Percentiles rank a stretch among this genome's conserved stretches.
phyloP scores from a whole-genome alignment of 2,888 invertebrate genomes.

The Torymus texanus region DNA sequence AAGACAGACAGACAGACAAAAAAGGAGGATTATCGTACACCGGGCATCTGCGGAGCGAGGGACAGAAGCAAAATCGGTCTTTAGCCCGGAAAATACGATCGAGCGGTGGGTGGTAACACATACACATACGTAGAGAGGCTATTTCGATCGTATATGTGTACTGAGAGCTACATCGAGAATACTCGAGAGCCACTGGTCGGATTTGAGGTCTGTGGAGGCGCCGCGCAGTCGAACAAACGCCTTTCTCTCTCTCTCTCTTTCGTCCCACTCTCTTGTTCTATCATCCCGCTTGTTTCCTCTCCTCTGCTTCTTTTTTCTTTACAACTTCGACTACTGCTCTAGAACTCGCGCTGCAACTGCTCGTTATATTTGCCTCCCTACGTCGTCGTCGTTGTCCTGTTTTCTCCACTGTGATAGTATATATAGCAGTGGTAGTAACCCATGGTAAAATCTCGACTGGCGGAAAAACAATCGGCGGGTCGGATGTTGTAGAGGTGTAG shows the following conservation, averaged over 20 bases:
- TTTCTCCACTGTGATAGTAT: neutral
- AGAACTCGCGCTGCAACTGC: neutral
- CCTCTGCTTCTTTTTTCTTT: conserved; percentile 30
- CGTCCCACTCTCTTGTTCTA: neutral
- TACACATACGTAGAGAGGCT: neutral
- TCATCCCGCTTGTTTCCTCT: neutral
- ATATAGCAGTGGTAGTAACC: neutral
- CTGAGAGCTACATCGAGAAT: neutral
- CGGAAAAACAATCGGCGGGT: too few species aligned
- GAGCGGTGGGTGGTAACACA: neutral
- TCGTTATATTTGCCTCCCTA: conserved; percentile 42
- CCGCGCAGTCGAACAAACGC: conserved; percentile 54
- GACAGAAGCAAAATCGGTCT: neutral
- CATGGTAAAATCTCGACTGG: too few species aligned
- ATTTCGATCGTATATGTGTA: neutral
- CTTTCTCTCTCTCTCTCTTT: conserved; percentile 12
- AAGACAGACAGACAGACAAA: too few species aligned
- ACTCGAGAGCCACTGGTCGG: conserved; percentile 41
- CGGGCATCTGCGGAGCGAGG: too few species aligned
- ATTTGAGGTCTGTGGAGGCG: conserved; percentile 55
- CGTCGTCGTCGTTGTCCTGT: neutral
- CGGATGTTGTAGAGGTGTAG: too few species aligned
- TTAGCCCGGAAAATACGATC: conserved; percentile 5
- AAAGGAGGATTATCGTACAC: too few species aligned
- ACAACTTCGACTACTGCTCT: conserved; percentile 15